Evolutionary conservation across 2,888 invertebrate species (phyloP), one percentile per base, ranked within the genome.

Genomic region (Perizoma flavofasciatum): DNA sequence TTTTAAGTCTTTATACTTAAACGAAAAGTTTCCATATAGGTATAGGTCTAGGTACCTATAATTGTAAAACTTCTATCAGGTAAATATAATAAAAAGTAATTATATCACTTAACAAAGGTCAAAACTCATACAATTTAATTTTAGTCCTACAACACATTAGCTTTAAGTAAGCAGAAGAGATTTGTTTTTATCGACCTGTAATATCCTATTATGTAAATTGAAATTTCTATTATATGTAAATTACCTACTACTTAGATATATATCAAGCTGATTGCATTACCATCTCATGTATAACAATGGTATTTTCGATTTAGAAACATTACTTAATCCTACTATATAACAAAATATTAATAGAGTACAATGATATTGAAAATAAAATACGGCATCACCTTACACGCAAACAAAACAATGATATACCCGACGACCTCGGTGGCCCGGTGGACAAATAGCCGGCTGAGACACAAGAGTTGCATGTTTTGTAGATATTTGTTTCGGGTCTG

Each of bases 151-250:
- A 55, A 61, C 46, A 63, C 65, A 63, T 66, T 68, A 61, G 61
- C 56, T 63, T 45, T 39, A 54, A 47, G 46, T 55, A 61, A 53
- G 52, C 59, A 59, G 45, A 57, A 65, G 54, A 66, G 60, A 70
- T 73, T 72, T 68, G 67, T 67, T 64, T 64, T 66, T 76, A 78
- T 76, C 77, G 69, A 64, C 66, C 63, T 53, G 67, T 73, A 73
- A 70, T 67, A 78, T 76, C 76, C 71, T 71, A 66, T 71, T 69
- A 70, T 68, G 63, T 65, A 61, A 65, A 78, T 77, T 78, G 48
- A 74, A 72, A 78, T 74, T 75, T 71, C 77, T 71, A 78, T 78
- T 78, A 76, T 78, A 78, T 78, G 78, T 73, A 74, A 76, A 78
- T 78, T 40, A 57, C 43, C 54, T 39, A 55, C 57, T 69, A 67